Evolutionary conservation across 2,113 vertebrate species (phyloP).

Genomic region (Mixornis gularis): DNA sequence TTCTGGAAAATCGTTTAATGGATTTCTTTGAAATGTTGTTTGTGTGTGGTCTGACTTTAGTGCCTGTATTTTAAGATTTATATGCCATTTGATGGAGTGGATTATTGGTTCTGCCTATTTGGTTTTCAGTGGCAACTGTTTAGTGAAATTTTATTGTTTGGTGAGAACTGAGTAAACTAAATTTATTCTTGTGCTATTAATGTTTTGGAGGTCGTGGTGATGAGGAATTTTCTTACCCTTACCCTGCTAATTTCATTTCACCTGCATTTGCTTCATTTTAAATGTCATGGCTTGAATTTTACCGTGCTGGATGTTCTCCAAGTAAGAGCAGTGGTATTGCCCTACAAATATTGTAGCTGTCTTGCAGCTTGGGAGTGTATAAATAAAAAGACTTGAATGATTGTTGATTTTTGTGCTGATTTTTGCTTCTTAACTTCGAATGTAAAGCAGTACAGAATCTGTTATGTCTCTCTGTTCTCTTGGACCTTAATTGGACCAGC

Average conservation of each 20-base stretch:
- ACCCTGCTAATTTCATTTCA: not conserved
- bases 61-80: not conserved
- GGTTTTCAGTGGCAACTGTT: not conserved
- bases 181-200: not conserved
- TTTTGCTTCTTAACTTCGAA: not conserved
- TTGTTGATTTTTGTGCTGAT: not conserved
- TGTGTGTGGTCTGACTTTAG: not conserved
- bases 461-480: not conserved
- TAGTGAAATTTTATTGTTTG: not conserved
- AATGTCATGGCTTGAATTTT: not conserved
- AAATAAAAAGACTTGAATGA: not conserved
- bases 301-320: not conserved
- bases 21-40: not conserved
- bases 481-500: not conserved
- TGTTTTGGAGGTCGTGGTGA: not conserved
- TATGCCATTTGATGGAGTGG: not conserved
- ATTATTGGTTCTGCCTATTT: not conserved
- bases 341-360: not conserved
- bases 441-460: not conserved
- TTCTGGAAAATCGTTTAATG: not conserved
- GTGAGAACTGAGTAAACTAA: not conserved
- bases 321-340: not conserved
- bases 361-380: not conserved
- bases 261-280: not conserved
- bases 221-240: not conserved